Conservation (phyloP, 2,888 invertebrate species). For the Aspidiotus rigidus region DNA sequence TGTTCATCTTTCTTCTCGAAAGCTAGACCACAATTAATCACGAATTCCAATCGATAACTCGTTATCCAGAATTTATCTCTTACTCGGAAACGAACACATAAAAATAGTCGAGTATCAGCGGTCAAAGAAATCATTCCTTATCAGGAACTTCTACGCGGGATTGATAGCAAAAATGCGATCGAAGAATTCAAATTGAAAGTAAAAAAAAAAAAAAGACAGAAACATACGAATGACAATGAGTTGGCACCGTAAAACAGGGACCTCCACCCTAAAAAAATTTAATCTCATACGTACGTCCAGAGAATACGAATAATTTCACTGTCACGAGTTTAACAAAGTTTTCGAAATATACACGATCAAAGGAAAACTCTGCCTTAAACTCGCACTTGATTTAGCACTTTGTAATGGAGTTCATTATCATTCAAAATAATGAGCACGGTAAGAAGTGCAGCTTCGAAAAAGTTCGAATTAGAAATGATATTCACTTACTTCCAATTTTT, state of each 20-base stretch:
- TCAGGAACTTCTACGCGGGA: no score
- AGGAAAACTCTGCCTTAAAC: not conserved
- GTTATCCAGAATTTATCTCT: no score
- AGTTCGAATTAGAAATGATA: not conserved
- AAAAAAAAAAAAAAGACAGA: not conserved
- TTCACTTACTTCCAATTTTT: conserved; percentile 25
- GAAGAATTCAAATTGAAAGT: not conserved
- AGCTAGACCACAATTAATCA: no score
- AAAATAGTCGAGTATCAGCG: no score
- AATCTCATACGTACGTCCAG: not conserved
- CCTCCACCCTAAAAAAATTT: not conserved
- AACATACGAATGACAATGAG: not conserved
- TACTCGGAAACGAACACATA: no score
- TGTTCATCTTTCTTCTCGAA: no score
- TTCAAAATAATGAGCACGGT: not conserved
- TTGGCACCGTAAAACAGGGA: not conserved
- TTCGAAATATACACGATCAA: not conserved
- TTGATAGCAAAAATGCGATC: no score
- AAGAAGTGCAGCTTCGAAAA: not conserved
- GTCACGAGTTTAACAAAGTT: not conserved
- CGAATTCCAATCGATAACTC: no score
- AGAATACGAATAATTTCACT: not conserved
- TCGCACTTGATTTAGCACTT: not conserved
- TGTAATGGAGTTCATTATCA: conserved; percentile 7
- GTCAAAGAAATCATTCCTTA: no score